These are phyloP conservation scores for Syngnathus rostellatus DNA, from an alignment of 2,797 vertebrate species.

Conservation along the genomic window DNA sequence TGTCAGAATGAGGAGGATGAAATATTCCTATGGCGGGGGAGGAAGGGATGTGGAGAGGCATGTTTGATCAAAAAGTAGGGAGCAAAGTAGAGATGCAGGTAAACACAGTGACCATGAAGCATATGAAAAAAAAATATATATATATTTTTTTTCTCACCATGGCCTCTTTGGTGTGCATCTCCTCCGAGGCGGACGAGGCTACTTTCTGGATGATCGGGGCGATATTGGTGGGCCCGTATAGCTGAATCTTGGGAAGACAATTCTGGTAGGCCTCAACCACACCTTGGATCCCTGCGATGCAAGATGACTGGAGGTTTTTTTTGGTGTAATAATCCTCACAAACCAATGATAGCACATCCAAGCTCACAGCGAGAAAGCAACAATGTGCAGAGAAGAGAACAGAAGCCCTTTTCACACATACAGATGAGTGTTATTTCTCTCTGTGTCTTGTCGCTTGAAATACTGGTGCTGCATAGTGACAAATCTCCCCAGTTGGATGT, in stretches of 20 bases:
- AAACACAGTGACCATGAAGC: not conserved
- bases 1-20: constrained; percentile 95
- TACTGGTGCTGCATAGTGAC: constrained; percentile 46
- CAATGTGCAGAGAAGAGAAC: constrained; percentile 34
- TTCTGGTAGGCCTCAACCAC: constrained; percentile 99
- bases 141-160: constrained; percentile 73
- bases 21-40: constrained; percentile 79
- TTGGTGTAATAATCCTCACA: constrained; percentile 7
- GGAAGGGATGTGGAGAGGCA: not conserved
- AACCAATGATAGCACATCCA: constrained; percentile 9
- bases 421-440: constrained; percentile 65
- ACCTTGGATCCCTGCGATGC: constrained; percentile 85
- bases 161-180: constrained; percentile 95
- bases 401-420: constrained; percentile 63
- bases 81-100: not conserved
- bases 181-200: constrained; percentile 92
- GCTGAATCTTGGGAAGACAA: constrained; percentile 95
- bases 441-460: constrained; percentile 40
- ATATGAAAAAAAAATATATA: not conserved
- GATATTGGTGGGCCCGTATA: constrained; percentile 97
- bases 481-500: constrained; percentile 34
- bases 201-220: constrained; percentile 99
- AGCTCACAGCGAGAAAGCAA: constrained; percentile 24
- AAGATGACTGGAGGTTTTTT: constrained; percentile 17
- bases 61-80: not conserved